Conservation (phyloP, 1,140 invertebrate genomes). For the Drosophila subpulchrella region DNA sequence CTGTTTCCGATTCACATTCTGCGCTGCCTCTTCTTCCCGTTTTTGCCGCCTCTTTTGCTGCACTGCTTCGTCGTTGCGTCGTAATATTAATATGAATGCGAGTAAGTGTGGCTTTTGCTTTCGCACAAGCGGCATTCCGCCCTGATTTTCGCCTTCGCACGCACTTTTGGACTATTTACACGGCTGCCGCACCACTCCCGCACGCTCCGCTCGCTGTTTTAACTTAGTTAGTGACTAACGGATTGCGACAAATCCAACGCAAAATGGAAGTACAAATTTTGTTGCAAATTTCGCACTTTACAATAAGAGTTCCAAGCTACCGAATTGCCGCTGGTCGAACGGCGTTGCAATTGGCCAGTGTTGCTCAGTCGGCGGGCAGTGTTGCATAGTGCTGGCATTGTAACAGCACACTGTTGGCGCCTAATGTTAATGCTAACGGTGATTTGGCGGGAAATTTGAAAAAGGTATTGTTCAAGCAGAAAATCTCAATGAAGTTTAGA, state of each 20-base stretch:
- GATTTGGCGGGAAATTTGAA: constrained; percentile 18
- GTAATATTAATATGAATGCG: constrained; percentile 57
- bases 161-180: constrained; percentile 77
- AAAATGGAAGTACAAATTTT: constrained; percentile 79
- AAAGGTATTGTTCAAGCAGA: background rate
- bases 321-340: constrained; percentile 39
- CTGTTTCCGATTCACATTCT: constrained; percentile 46
- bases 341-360: constrained; percentile 39
- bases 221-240: constrained; percentile 62
- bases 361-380: constrained; percentile 15
- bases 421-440: background rate
- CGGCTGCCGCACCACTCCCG: constrained; percentile 39
- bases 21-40: constrained; percentile 71
- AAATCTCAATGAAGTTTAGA: too few relatives aligned
- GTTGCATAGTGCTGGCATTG: constrained; percentile 10
- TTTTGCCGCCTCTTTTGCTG: constrained; percentile 81
- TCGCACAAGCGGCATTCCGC: constrained; percentile 60
- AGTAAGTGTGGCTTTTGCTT: constrained; percentile 64
- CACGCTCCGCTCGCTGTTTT: constrained; percentile 45
- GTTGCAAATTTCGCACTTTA: constrained; percentile 80
- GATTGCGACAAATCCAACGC: constrained; percentile 67
- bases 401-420: constrained; percentile 33
- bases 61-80: constrained; percentile 77
- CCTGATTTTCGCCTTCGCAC: constrained; percentile 41
- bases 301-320: constrained; percentile 51